Evolutionary conservation across 2,888 invertebrate species (phyloP), one percentile per base, ranked within the genome.

Genomic region (Pedicia rivosa): DNA sequence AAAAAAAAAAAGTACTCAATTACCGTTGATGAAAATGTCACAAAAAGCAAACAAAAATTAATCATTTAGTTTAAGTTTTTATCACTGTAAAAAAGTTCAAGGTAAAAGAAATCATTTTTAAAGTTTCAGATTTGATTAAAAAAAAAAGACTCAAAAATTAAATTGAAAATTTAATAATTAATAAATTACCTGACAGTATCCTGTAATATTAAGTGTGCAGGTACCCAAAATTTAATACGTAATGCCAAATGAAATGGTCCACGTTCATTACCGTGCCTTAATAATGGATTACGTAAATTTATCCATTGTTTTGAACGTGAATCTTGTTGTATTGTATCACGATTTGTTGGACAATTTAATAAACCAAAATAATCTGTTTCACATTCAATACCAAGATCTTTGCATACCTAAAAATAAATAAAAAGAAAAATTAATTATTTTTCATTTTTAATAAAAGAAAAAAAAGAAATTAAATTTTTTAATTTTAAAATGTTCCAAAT

Each of bases 291-390:
- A 43, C 88, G 68, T 50, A 88, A 63, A 59, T 90, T 90, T 44
- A 87, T 65, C 90, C 88, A 90, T 36, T 86, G 68, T 43, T 78
- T 78, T 43, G 83, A 82, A 22, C 80, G 78, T 40, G 70, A 68
- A 29, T 67, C 66, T 43, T 70, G 69, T 40, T 66, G 4, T 35
- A 19, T 27, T 28, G 26, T 31, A 20, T 30, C 22, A n/a, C n/a
- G 56, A 30, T 48, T 53, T 22, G 55, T 55, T 10, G 47, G 45
- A 54, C 59, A 58, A 31, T 54, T 55, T 53, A 84, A 80, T 42
- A 90, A 69, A 1, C 90, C 90, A 60, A 90, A 87, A 62, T 88
- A 90, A 59, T 90, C 88, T 44, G 78, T 75, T 62, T 84, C 84
- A 45, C 80, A 80, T 48, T 81, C 75, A 50, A 88, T 83, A 44